Evolutionary conservation across 2,888 invertebrate species (phyloP).

Genomic region (Drosophila kanekoi): DNA sequence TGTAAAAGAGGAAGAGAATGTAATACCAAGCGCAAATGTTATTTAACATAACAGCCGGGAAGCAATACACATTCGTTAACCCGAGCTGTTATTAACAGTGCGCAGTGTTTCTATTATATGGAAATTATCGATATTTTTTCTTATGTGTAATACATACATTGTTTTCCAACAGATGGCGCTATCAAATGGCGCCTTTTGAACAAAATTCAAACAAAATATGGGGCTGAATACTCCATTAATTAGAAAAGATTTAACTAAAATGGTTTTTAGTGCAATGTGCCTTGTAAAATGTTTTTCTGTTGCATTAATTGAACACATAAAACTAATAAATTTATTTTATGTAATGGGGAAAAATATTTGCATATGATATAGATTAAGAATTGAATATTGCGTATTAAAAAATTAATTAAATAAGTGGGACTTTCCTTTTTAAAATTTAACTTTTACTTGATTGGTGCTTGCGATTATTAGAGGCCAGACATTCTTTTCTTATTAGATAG

Average conservation of each 20-base stretch:
- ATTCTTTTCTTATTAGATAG: conserved; percentile 6
- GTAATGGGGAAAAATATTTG: background rate
- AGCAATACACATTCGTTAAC: background rate
- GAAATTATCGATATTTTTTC: too few species aligned
- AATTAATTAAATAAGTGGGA: conserved; percentile 3
- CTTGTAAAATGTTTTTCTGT: too few species aligned
- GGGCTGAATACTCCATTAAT: too few species aligned
- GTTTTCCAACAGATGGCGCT: background rate
- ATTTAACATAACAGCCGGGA: conserved; percentile 22
- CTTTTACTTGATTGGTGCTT: background rate
- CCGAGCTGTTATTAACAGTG: background rate
- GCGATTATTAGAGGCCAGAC: background rate
- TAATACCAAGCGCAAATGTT: conserved; percentile 14
- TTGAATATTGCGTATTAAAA: background rate
- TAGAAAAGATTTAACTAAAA: too few species aligned
- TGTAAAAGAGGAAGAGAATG: conserved; percentile 27
- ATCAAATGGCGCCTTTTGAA: background rate
- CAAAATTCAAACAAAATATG: background rate
- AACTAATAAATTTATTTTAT: too few species aligned
- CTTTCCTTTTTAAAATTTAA: conserved; percentile 1
- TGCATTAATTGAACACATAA: too few species aligned
- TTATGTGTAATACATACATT: background rate
- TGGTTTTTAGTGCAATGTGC: too few species aligned
- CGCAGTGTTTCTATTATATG: background rate
- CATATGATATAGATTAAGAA: background rate